Conservation (phyloP, 1,140 invertebrate species). For the Oppia nitens region DNA sequence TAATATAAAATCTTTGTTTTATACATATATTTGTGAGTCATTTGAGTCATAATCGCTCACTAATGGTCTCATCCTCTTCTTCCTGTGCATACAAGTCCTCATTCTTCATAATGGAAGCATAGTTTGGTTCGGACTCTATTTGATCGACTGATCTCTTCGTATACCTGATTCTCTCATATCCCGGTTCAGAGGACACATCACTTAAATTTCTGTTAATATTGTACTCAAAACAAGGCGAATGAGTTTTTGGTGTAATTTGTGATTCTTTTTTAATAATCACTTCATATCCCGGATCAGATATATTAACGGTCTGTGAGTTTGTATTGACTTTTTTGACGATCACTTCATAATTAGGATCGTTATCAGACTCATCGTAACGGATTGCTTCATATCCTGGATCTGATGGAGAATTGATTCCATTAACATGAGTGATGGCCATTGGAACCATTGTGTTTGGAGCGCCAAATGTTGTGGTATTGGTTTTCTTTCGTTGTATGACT, state of each 20-base stretch:
- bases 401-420: neutral
- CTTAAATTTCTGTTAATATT: neutral
- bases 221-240: neutral
- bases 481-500: neutral
- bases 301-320: neutral
- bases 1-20: no score
- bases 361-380: neutral
- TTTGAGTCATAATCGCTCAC: neutral
- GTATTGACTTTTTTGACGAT: slow-evolving; percentile 4
- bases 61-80: neutral
- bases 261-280: neutral
- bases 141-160: neutral
- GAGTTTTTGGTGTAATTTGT: neutral
- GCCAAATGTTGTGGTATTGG: neutral
- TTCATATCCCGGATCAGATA: neutral
- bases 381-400: slow-evolving; percentile 7
- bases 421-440: neutral
- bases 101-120: neutral
- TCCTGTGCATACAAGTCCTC: neutral
- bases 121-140: neutral
- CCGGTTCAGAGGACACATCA: neutral
- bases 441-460: neutral
- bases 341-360: slow-evolving; percentile 13
- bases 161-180: neutral
- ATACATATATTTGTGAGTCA: no score